Evolutionary conservation across 2,888 invertebrate species (phyloP).

Genomic region (Pristionchus arcanus): DNA sequence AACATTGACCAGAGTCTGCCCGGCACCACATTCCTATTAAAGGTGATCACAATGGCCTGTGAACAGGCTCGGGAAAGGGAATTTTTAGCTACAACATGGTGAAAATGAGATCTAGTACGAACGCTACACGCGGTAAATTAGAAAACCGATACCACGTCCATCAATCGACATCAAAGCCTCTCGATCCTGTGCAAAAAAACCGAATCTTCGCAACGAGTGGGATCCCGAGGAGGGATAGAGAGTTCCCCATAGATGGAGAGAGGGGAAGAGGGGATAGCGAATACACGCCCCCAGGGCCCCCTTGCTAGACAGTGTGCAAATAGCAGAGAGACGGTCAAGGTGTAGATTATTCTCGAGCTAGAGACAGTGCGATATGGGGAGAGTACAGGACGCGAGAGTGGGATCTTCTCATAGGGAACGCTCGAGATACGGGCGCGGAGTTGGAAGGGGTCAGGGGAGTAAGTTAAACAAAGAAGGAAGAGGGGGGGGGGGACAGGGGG

Average conservation of each 20-base stretch:
- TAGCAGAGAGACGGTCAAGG: constrained; percentile 11
- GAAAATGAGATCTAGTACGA: too few species aligned
- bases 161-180: neutral
- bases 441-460: neutral
- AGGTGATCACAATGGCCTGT: too few species aligned
- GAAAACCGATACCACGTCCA: neutral
- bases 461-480: constrained; percentile 38
- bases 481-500: neutral
- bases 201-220: neutral
- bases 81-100: too few species aligned
- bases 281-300: neutral
- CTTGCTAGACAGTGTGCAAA: neutral
- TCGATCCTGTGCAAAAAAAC: neutral
- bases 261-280: neutral
- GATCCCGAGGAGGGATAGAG: neutral
- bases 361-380: neutral
- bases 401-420: constrained; percentile 26
- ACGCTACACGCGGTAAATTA: neutral
- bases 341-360: neutral
- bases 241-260: neutral
- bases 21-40: too few species aligned
- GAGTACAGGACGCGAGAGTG: neutral
- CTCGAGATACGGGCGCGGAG: neutral
- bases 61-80: too few species aligned
- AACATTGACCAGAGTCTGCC: too few species aligned